Percentiles rank a stretch among this genome's conserved stretches.
phyloP scores from a whole-genome alignment of 2,797 vertebrate genomes.

The Smutsia temminckii region DNA sequence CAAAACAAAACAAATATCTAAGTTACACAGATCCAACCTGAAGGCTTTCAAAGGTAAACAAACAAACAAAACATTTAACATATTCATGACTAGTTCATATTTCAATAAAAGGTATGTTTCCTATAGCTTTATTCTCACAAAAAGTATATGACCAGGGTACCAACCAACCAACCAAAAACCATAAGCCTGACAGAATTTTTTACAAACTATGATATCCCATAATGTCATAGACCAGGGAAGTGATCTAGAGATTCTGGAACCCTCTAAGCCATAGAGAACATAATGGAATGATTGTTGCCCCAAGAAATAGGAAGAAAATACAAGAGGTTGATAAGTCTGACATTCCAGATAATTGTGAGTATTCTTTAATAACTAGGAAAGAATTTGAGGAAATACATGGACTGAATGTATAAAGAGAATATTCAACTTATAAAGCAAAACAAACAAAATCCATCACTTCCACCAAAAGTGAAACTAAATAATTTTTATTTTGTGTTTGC shows the following conservation, averaged over 20 bases:
- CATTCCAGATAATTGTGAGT: conserved; percentile 14
- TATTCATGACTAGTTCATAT: neutral
- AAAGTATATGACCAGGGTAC: neutral
- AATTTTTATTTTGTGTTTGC: conserved; percentile 1
- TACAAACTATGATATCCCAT: neutral
- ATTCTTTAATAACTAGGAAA: conserved; percentile 24
- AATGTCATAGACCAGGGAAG: neutral
- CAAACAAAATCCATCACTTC: neutral
- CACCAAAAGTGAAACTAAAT: neutral
- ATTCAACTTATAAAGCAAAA: neutral
- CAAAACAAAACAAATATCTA: conserved; percentile 56
- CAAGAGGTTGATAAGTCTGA: neutral
- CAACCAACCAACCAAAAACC: neutral
- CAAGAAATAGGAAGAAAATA: neutral
- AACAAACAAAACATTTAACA: neutral
- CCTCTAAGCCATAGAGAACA: neutral
- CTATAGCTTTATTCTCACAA: conserved; percentile 25
- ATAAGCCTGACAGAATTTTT: neutral
- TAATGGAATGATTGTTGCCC: neutral
- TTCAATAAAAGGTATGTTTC: neutral
- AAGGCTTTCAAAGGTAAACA: conserved; percentile 40
- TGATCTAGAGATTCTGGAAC: neutral
- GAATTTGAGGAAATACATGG: neutral
- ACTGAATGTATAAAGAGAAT: neutral
- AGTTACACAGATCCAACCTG: neutral